Evolutionary conservation across 1,140 invertebrate species (phyloP), one percentile per base, ranked within the genome.

Genomic region (Tetramorium parvispinum): DNA sequence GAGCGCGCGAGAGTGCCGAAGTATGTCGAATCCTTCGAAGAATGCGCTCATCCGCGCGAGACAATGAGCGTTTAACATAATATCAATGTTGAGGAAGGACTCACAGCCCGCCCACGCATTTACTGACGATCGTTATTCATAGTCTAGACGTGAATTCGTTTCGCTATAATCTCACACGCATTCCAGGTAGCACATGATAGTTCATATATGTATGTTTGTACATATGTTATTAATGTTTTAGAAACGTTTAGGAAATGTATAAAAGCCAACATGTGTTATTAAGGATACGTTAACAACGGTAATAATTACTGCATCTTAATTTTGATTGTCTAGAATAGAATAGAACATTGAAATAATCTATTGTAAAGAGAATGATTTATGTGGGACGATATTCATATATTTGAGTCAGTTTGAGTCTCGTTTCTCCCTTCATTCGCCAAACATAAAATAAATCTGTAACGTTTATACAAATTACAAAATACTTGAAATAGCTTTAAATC

Each of bases 31-130:
- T 78, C 18, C 75, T 55, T 78, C 76, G 57, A 65, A 49, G 27
- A 61, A 78, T 78, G 73, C 53, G 68, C 68, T 16, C 65, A 68
- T 71, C 51, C 32, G 32, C 32, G 76, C 16, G 76, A 78, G 59
- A 78, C 76, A 78, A 78, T 78, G 10, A 78, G 16, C 16, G 43
- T 46, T 78, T 78, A 78, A 63, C 76, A 78, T 78, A 78, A 65
- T 78, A 78, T 65, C 76, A 18, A 78, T 43, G 59, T 78, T 65
- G 27, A 78, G 40, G 76, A 78, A 78, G 76, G 59, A 78, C 76
- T 59, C 40, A 18, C 18, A 21, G 43, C 10, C 59, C 57, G 59
- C 59, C 76, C 27, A 78, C 76, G 18, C 43, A 18, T 78, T 49
- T 78, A 63, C 51, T 27, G 43, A 65, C 59, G 46, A 49, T 65